Evolutionary conservation across 2,113 vertebrate genomes (phyloP), one percentile per base, ranked within the genome.

Genomic region (Anguilla japonica): DNA sequence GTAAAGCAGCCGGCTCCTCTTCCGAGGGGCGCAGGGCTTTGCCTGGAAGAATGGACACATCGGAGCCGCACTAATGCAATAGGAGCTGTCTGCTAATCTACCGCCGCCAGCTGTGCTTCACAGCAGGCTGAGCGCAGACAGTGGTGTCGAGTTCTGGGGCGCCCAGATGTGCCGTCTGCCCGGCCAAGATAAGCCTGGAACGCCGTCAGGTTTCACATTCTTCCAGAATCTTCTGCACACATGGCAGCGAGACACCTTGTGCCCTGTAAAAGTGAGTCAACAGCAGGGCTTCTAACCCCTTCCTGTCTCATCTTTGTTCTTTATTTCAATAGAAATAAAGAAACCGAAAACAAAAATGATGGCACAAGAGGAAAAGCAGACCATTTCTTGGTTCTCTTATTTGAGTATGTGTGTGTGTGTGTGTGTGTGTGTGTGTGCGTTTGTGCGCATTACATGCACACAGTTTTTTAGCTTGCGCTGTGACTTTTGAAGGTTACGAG

Each of bases 181-280:
- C 79, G 22, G 41, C 84, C 79, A 85, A 82, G 90, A 89, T 91
- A 89, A 89, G 85, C 83, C 34, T 18, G 85, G 29, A 83, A 86
- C 82, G 46, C 79, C 34, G 41, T 71, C 57, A 81, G 82, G 41
- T 41, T 80, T 80, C 41, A 8, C 63, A 83, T 39, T 80, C 71
- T 26, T 39, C 71, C 41, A 46, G 26, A 46, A 63, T 81, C 40
- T 81, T 83, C 22, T 18, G n/a, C 40, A 2, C 43, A 22, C 29
- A 85, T 11, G 41, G 67, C 84, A 80, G 50, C n/a, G 79, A 79
- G 41, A 46, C 16, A 80, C 79, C 71, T 80, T 4, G 16, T 41
- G 40, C 16, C 79, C 79, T 20, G 34, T 20, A 80, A 80, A 80
- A 20, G 11, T 8, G 63, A 26, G 22, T 71, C 3, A 71, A 34